Conservation (phyloP, 1,140 invertebrate species). For the Drosophila fuyamai region DNA sequence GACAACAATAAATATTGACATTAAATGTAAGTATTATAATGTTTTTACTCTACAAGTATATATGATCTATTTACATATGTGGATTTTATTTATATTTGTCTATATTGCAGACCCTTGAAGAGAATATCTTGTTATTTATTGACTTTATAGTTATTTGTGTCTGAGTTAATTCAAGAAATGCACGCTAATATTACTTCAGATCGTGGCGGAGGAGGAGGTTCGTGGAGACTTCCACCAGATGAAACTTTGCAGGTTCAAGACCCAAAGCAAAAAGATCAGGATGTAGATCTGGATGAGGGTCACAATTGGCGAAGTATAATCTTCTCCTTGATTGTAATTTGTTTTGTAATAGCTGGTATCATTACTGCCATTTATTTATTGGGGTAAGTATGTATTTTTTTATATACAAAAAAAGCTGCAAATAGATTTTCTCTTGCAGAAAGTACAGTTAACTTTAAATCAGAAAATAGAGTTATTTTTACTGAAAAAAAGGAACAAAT, state of each 20-base stretch:
- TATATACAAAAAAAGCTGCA: too few species aligned
- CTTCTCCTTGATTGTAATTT: slow-evolving; percentile 93
- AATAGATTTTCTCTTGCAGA: too few species aligned
- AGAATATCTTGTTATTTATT: not conserved
- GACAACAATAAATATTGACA: too few species aligned
- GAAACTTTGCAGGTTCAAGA: slow-evolving; percentile 94
- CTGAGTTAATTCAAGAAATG: slow-evolving; percentile 85
- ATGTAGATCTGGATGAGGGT: slow-evolving; percentile 88
- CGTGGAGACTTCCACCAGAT: slow-evolving; percentile 94
- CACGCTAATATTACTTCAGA: slow-evolving; percentile 93
- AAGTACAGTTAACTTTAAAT: too few species aligned
- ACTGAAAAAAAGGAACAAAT: too few species aligned
- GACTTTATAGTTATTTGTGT: not conserved
- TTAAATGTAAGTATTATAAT: too few species aligned
- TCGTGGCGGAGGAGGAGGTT: slow-evolving; percentile 88
- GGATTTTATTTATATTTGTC: not conserved
- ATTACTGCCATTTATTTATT: slow-evolving; percentile 93
- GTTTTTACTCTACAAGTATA: too few species aligned
- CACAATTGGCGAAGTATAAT: slow-evolving; percentile 95
- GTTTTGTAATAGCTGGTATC: slow-evolving; percentile 93
- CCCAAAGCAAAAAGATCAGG: slow-evolving; percentile 91
- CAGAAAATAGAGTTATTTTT: too few species aligned
- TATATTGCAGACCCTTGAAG: not conserved
- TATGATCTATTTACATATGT: too few species aligned
- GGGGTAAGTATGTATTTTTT: slow-evolving; percentile 85